Percentiles rank a stretch among this genome's conserved stretches.
Conservation (phyloP, 2,797 vertebrate genomes). For the Xiphorhynchus erythropygius region DNA sequence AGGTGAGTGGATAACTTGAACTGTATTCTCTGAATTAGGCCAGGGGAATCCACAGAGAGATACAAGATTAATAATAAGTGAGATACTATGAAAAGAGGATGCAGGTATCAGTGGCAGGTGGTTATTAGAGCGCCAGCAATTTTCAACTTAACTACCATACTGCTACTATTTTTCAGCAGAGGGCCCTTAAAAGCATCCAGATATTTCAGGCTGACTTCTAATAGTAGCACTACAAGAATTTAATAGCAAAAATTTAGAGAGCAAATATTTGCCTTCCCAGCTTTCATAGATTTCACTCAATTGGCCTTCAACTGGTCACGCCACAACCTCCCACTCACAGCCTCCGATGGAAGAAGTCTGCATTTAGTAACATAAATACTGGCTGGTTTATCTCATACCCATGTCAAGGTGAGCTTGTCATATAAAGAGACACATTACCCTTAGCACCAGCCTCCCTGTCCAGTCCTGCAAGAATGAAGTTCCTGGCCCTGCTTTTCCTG, state of each 20-base stretch:
- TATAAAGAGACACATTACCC: constrained; percentile 32
- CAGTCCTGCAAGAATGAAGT: background rate
- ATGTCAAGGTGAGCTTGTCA: background rate
- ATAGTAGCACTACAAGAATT: background rate
- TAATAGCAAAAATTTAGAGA: background rate
- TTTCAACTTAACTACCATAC: background rate
- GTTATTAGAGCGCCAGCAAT: background rate
- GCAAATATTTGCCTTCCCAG: background rate
- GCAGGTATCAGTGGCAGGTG: background rate
- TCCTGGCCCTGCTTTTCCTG: constrained; percentile 27
- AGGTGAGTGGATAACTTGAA: background rate
- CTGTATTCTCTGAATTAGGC: background rate
- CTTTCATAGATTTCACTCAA: background rate
- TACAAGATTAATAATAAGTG: background rate
- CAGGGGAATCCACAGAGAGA: background rate
- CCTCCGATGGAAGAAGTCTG: background rate
- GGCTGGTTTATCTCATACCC: background rate
- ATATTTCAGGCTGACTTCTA: background rate
- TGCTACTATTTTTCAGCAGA: background rate
- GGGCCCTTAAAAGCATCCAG: background rate
- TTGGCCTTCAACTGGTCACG: background rate
- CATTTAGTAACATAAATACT: constrained; percentile 54
- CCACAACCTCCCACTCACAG: background rate
- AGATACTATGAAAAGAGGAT: background rate
- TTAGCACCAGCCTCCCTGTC: fast-evolving